phyloP scores from a whole-genome alignment of 2,888 invertebrate genomes.

The Leptinotarsa rubiginosa region DNA sequence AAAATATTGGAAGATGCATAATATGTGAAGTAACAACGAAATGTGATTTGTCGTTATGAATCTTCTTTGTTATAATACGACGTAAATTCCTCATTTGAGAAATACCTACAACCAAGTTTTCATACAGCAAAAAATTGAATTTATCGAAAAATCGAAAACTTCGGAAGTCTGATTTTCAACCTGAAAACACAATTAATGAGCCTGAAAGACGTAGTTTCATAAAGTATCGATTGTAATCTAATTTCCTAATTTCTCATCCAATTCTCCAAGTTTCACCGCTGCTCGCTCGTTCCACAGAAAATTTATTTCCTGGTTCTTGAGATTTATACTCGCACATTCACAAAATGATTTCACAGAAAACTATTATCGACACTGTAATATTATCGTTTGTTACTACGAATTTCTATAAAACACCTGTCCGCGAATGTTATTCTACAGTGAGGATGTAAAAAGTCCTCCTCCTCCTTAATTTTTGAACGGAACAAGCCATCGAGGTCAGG shows the following conservation, averaged over 20 bases:
- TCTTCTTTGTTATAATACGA: too few relatives aligned
- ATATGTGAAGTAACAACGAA: too few relatives aligned
- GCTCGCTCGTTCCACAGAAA: background rate
- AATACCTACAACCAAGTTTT: background rate
- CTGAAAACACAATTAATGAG: background rate
- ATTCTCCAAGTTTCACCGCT: conserved; percentile 1
- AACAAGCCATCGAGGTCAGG: too few relatives aligned
- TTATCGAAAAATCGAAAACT: background rate
- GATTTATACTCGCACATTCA: background rate
- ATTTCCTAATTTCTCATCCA: conserved; percentile 1
- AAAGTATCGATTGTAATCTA: background rate
- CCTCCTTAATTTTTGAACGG: too few relatives aligned
- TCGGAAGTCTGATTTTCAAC: background rate
- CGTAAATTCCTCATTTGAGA: background rate
- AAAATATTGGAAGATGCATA: too few relatives aligned
- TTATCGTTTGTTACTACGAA: background rate
- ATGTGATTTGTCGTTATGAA: too few relatives aligned
- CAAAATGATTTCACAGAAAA: background rate
- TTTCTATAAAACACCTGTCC: too few relatives aligned
- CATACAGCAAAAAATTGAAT: background rate
- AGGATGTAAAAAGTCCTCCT: too few relatives aligned
- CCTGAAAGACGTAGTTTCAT: background rate
- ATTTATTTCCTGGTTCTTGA: background rate
- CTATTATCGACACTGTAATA: background rate
- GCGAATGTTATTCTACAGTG: too few relatives aligned